These are phyloP conservation scores for Malthinus seriepunctatus DNA, from an alignment of 2,888 invertebrate genomes.

Conservation along the genomic window DNA sequence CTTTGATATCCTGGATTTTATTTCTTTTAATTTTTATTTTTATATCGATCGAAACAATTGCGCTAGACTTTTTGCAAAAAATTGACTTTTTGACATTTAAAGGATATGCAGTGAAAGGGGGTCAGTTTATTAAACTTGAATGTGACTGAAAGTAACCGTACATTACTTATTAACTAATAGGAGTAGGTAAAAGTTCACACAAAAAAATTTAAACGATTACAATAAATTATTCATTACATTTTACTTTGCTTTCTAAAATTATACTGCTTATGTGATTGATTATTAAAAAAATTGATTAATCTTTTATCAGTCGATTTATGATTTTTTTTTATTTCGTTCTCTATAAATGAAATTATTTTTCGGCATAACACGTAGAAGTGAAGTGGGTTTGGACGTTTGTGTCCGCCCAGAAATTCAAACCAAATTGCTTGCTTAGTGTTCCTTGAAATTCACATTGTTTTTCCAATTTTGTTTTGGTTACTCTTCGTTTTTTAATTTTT, in stretches of 20 bases:
- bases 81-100: too few species aligned
- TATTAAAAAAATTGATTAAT: not conserved
- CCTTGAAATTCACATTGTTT: conserved; percentile 40
- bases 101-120: too few species aligned
- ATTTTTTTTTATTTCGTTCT: not conserved
- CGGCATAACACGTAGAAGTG: conserved; percentile 6
- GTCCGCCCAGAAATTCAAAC: conserved; percentile 36
- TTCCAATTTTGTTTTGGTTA: conserved; percentile 36
- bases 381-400: conserved; percentile 23
- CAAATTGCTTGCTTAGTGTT: conserved; percentile 38
- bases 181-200: too few species aligned
- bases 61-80: too few species aligned
- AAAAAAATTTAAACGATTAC: too few species aligned
- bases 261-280: not conserved
- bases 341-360: not conserved
- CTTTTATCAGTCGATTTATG: not conserved
- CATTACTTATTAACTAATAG: too few species aligned
- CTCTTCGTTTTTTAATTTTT: conserved; percentile 27
- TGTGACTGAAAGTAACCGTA: too few species aligned
- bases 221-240: too few species aligned
- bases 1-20: not conserved
- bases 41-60: too few species aligned
- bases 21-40: not conserved
- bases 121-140: too few species aligned
- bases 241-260: too few species aligned